A percentile compares a stretch with the other conserved stretches of the same genome.
Evolutionary conservation across 64 coral and sea anemone species (phyloP).

Genomic region (Pocillopora verrucosa): DNA sequence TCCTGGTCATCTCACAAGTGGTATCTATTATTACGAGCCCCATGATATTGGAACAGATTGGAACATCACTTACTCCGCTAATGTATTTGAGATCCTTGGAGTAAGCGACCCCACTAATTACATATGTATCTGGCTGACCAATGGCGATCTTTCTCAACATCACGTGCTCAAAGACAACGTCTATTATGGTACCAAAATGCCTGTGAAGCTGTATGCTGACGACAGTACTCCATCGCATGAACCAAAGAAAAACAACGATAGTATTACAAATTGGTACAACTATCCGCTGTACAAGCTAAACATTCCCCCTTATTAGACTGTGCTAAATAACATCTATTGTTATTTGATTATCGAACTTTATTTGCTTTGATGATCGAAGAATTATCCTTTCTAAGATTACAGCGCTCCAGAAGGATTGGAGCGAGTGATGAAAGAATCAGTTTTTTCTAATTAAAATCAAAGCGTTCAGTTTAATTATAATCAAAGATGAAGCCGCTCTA

Average conservation of each 20-base stretch:
- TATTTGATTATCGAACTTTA: too few species aligned
- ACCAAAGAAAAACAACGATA: background rate
- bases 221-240: background rate
- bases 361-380: too few species aligned
- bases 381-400: too few species aligned
- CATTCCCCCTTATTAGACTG: too few species aligned
- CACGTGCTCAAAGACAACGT: slow-evolving; percentile 36
- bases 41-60: background rate
- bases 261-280: background rate
- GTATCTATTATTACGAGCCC: slow-evolving; percentile 22
- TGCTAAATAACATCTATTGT: too few species aligned
- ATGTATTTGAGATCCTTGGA: slow-evolving; percentile 39
- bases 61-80: slow-evolving; percentile 25
- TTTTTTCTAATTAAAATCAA: too few species aligned
- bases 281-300: background rate
- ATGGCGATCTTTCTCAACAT: slow-evolving; percentile 9
- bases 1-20: background rate
- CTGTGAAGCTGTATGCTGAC: background rate
- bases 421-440: too few species aligned
- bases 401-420: too few species aligned
- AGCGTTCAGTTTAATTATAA: too few species aligned
- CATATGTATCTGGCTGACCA: slow-evolving; percentile 31
- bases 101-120: background rate
- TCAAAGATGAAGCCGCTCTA: too few species aligned
- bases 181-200: background rate